These are phyloP conservation scores for Drosophila cognata DNA, from an alignment of 2,888 invertebrate species.

Conservation along the genomic window DNA sequence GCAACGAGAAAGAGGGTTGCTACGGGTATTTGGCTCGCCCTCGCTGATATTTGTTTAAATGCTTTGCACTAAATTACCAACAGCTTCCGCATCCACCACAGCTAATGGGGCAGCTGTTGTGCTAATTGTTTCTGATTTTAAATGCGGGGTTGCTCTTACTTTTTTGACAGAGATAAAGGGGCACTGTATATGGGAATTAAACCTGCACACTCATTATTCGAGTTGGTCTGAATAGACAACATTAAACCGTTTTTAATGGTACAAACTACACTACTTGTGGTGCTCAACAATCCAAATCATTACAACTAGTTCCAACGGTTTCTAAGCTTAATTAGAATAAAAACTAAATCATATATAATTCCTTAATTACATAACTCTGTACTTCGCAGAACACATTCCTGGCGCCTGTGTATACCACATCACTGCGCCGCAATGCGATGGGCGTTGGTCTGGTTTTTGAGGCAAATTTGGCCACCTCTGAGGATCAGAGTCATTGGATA, in stretches of 20 bases:
- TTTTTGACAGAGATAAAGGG: slow-evolving; percentile 28
- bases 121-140: slow-evolving; percentile 80
- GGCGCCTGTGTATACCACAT: slow-evolving; percentile 96
- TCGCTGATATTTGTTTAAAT: slow-evolving; percentile 77
- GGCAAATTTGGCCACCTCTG: slow-evolving; percentile 92
- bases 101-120: slow-evolving; percentile 75
- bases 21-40: slow-evolving; percentile 15
- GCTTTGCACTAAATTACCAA: slow-evolving; percentile 73
- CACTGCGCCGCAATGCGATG: slow-evolving; percentile 94
- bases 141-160: slow-evolving; percentile 47
- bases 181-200: neutral
- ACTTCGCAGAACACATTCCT: slow-evolving; percentile 91
- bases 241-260: neutral
- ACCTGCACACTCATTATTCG: neutral
- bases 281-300: neutral
- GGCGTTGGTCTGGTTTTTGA: slow-evolving; percentile 96
- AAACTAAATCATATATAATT: neutral
- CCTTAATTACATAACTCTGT: neutral
- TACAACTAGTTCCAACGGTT: neutral
- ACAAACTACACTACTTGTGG: neutral
- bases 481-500: slow-evolving; percentile 95
- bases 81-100: slow-evolving; percentile 42
- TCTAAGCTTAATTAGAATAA: neutral
- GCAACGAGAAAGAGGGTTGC: slow-evolving; percentile 22
- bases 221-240: neutral